Evolutionary conservation across 1,140 invertebrate genomes (phyloP).

Genomic region (Drosophila subpulchrella): DNA sequence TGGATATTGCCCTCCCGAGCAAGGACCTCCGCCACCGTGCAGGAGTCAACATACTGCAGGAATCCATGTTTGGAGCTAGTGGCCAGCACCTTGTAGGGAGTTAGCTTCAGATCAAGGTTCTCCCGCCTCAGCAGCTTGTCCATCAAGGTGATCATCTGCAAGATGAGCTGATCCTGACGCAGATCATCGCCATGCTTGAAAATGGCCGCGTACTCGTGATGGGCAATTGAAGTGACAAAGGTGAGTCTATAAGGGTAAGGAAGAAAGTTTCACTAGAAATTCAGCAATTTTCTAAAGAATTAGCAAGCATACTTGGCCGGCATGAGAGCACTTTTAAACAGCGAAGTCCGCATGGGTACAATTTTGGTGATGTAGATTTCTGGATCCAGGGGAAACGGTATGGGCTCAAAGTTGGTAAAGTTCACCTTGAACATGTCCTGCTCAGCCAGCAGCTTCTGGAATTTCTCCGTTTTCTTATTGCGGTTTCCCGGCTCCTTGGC

Average conservation of each 20-base stretch:
- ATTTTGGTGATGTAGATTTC: constrained; percentile 95
- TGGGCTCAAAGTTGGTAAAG: constrained; percentile 95
- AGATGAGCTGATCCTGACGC: constrained; percentile 98
- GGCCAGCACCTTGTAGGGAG: constrained; percentile 96
- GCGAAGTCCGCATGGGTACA: constrained; percentile 93
- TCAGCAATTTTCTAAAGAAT: background rate
- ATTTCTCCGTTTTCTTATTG: constrained; percentile 95
- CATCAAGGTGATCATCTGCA: constrained; percentile 99
- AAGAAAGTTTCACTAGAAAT: background rate
- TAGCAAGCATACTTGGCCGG: constrained; percentile 89
- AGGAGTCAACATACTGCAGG: constrained; percentile 98
- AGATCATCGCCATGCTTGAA: constrained; percentile 99
- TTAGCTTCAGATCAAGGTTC: constrained; percentile 97
- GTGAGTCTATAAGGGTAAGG: constrained; percentile 86
- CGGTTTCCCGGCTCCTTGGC: constrained; percentile 96
- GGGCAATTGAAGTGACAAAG: constrained; percentile 90
- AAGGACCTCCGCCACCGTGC: constrained; percentile 95
- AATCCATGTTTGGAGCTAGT: constrained; percentile 98
- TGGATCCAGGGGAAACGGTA: constrained; percentile 97
- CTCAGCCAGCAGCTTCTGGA: constrained; percentile 93
- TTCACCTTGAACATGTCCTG: constrained; percentile 93
- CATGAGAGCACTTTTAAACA: constrained; percentile 99
- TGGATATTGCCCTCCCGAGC: constrained; percentile 94
- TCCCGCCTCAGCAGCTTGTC: constrained; percentile 96
- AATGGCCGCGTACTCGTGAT: constrained; percentile 97